Evolutionary conservation across 1,140 invertebrate genomes (phyloP).

Genomic region (Homalodisca vitripennis): DNA sequence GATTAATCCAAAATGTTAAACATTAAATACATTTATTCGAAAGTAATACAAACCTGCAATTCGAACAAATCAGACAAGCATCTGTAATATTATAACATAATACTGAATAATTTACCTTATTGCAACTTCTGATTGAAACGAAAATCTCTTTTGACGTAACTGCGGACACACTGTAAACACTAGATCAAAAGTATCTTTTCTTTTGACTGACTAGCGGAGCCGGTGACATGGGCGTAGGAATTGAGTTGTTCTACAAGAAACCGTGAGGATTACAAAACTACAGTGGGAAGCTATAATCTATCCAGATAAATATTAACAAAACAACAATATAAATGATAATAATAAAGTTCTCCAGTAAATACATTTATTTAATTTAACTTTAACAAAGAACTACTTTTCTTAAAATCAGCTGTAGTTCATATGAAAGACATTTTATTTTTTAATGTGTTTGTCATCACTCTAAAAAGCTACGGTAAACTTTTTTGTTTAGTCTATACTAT

Average conservation of each 20-base stretch:
- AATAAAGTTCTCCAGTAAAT: not conserved
- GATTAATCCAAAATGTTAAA: conserved; percentile 30
- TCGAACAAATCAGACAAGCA: conserved; percentile 8
- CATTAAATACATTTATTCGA: not conserved
- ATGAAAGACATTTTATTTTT: too few relatives aligned
- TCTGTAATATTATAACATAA: conserved; percentile 1
- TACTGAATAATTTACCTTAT: conserved; percentile 7
- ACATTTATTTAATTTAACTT: not conserved
- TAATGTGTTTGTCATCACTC: too few relatives aligned
- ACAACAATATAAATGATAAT: not conserved
- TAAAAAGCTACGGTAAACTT: too few relatives aligned
- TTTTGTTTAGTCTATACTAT: too few relatives aligned
- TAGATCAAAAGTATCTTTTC: conserved; percentile 33
- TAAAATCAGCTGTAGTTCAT: conserved; percentile 13
- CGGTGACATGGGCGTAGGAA: conserved; percentile 34
- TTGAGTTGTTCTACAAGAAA: not conserved
- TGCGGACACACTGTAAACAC: conserved; percentile 34
- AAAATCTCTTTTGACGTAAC: conserved; percentile 33
- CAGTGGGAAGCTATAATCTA: not conserved
- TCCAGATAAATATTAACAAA: not conserved
- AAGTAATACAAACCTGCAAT: not conserved
- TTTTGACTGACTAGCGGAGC: conserved; percentile 12
- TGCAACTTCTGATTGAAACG: not conserved
- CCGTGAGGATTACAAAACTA: not conserved
- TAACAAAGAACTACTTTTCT: conserved; percentile 15